Conservation (phyloP, 2,113 vertebrate genomes). For the Elachura formosa region DNA sequence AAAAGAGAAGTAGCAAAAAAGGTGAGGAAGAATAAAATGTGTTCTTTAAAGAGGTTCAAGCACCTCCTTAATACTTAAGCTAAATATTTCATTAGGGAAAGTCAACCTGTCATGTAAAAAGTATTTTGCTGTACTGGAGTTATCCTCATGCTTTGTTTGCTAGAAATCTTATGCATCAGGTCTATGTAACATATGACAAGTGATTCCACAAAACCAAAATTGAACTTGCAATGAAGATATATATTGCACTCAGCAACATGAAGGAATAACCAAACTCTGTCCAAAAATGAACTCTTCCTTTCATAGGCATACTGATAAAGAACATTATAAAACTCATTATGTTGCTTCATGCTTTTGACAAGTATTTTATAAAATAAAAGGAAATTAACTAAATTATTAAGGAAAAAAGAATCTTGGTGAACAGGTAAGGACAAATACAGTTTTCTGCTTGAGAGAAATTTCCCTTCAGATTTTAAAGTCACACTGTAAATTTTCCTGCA, state of each 20-base stretch:
- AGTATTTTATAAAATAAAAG: not conserved
- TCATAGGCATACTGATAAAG: not conserved
- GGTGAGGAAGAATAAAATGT: not conserved
- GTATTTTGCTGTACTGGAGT: not conserved
- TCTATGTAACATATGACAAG: not conserved
- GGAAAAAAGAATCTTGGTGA: not conserved
- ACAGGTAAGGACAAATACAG: not conserved
- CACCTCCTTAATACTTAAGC: not conserved
- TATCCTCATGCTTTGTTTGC: not conserved
- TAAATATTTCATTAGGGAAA: not conserved
- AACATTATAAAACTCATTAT: not conserved
- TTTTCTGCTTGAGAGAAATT: not conserved
- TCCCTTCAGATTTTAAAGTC: constrained; percentile 6
- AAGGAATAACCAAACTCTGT: not conserved
- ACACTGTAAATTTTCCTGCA: not conserved
- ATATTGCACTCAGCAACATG: not conserved
- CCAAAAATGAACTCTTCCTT: not conserved
- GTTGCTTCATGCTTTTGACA: not conserved
- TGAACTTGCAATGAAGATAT: not conserved
- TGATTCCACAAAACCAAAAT: not conserved
- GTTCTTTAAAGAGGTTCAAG: not conserved
- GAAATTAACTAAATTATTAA: not conserved
- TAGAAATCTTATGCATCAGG: not conserved
- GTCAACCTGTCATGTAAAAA: not conserved
- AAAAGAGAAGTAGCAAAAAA: not conserved